Base-by-base conservation (phyloP, 2,797 vertebrate genomes). In the Phoxinus dragarum region DNA sequence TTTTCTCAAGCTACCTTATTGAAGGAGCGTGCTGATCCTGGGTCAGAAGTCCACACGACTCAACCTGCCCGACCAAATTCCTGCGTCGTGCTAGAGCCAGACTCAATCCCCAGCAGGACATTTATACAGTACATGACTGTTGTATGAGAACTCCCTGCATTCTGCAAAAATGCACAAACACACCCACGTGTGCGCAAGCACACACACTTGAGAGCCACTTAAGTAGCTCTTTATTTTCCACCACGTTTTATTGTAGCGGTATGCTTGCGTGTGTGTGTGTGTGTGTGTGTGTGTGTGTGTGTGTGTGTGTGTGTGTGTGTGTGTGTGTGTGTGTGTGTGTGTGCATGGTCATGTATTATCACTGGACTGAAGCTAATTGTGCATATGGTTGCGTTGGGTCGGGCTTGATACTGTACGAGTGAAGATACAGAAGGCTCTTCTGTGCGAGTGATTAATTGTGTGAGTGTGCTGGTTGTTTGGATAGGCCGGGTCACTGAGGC, bases 381-480 rank as follows among this genome's bases (percentile, higher is more conserved):
- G 14, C 6, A 4, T 69, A 34, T 68, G n/a, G 64, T 75, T 36
- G 44, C 8, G 31, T 54, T 66, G 0, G 23, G 34, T 67, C 19
- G 44, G 61, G 68, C 67, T 56, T 59, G 36, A 31, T 42, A 31
- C 44, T 88, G 76, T 78, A 71, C 75, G 27, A 86, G 84, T 86
- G 84, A n/a, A 66, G 89, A 54, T 89, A 72, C 69, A 11, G 89
- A 52, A 75, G 75, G 47, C 36, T 54, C 76, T 69, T 82, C 82
- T 69, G 85, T 87, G 80, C 67, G 85, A 84, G 82, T 89, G 88
- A 88, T 88, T 88, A 84, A 85, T 87, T 84, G 86, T 87, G 82
- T 84, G 86, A 87, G 81, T 59, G 76, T 72, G 52, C 71, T 89
- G 89, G 86, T 84, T 91, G 89, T 89, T 91, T 87, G 86, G 85